Percentiles rank a stretch among this genome's conserved stretches.
Evolutionary conservation across 1,140 invertebrate genomes (phyloP).

Genomic region (Drosophila littoralis): DNA sequence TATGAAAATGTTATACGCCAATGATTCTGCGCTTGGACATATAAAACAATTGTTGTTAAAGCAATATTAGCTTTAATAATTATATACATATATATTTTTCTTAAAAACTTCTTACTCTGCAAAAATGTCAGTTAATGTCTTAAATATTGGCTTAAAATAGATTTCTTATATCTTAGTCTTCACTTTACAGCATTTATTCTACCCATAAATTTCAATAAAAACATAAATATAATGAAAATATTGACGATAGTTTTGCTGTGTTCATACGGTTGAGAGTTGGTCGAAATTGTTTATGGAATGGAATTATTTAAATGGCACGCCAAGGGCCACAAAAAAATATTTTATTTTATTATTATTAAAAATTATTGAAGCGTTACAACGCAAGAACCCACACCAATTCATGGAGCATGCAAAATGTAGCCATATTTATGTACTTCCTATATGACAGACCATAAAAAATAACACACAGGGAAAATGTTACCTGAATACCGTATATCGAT

Average conservation of each 20-base stretch:
- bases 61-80: no score
- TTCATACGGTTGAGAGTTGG: background rate
- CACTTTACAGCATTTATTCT: background rate
- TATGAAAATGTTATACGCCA: no score
- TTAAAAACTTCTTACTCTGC: no score
- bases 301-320: background rate
- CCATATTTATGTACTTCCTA: background rate
- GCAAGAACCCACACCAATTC: slow-evolving; percentile 6
- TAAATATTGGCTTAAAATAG: no score
- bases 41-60: no score
- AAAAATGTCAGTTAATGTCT: no score
- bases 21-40: no score
- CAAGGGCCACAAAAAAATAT: background rate
- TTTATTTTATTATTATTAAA: background rate
- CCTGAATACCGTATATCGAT: background rate
- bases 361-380: slow-evolving; percentile 3
- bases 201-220: background rate
- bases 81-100: no score
- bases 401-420: background rate
- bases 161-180: background rate
- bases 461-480: slow-evolving; percentile 7
- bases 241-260: background rate
- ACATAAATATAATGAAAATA: background rate
- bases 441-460: background rate
- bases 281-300: background rate